Conservation (phyloP, 92 coral and sea anemone genomes). For the Parazoanthus atlanticus region DNA sequence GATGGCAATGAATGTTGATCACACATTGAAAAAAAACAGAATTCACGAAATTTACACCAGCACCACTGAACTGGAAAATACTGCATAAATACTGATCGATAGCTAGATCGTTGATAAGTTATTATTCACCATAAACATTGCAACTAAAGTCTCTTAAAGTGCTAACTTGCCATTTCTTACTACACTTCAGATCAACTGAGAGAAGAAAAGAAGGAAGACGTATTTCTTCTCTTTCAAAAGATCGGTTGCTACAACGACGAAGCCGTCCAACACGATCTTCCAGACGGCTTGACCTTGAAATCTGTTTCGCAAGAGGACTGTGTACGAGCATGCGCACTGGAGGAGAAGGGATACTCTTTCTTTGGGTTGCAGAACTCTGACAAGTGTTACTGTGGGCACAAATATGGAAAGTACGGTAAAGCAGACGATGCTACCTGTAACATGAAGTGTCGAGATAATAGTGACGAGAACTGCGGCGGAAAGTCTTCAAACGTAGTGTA, state of each 20-base stretch:
- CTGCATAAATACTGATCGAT: no score
- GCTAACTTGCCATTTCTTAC: not conserved
- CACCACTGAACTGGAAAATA: no score
- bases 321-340: constrained; percentile 95
- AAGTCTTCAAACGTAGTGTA: constrained; percentile 84
- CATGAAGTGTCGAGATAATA: constrained; percentile 85
- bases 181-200: constrained; percentile 63
- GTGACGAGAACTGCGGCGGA: constrained; percentile 97
- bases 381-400: constrained; percentile 94
- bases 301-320: constrained; percentile 93
- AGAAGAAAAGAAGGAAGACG: constrained; percentile 93
- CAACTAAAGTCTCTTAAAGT: not conserved
- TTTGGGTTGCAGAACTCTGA: constrained; percentile 93
- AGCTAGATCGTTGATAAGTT: not conserved
- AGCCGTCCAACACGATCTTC: constrained; percentile 71
- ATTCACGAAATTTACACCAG: no score
- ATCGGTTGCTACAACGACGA: constrained; percentile 96
- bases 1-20: no score
- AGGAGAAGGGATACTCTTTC: constrained; percentile 88
- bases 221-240: constrained; percentile 92
- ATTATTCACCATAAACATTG: not conserved
- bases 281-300: constrained; percentile 62
- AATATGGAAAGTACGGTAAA: constrained; percentile 88
- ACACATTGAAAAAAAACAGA: no score
- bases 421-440: constrained; percentile 81